Evolutionary conservation across 2,888 invertebrate genomes (phyloP).

Genomic region (Agrochola litura): DNA sequence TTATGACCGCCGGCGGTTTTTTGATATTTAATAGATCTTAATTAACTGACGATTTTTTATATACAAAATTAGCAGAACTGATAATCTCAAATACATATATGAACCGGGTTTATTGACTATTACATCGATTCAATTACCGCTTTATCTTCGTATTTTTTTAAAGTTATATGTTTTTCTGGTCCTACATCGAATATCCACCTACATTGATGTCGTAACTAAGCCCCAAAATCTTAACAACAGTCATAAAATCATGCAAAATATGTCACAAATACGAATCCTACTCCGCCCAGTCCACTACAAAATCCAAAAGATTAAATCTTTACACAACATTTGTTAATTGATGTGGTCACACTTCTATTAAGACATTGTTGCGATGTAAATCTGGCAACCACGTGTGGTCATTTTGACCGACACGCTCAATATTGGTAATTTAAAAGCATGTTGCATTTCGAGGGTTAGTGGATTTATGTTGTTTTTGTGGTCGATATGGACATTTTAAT

Average conservation of each 20-base stretch:
- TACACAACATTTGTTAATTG: constrained; percentile 74
- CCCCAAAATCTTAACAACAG: not conserved
- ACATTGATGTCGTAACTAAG: too few species aligned
- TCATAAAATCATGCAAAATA: constrained; percentile 57
- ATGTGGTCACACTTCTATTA: constrained; percentile 73
- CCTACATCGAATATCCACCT: not conserved
- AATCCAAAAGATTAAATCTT: constrained; percentile 71
- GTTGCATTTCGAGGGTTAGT: constrained; percentile 70
- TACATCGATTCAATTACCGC: not conserved
- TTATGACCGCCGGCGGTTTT: not conserved
- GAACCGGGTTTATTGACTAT: not conserved
- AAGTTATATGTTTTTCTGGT: not conserved
- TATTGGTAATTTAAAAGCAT: constrained; percentile 71
- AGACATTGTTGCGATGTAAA: constrained; percentile 75
- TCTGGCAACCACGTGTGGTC: constrained; percentile 81
- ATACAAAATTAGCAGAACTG: not conserved
- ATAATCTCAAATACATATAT: not conserved
- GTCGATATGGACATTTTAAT: constrained; percentile 32
- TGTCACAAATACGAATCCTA: constrained; percentile 50
- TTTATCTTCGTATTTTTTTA: not conserved
- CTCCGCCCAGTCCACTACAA: constrained; percentile 35
- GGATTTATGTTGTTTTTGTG: constrained; percentile 48
- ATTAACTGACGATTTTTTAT: not conserved
- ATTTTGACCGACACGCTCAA: constrained; percentile 75
- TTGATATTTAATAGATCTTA: too few species aligned